Percentiles rank a stretch among this genome's conserved stretches.
Evolutionary conservation across 1,140 invertebrate species (phyloP).

Genomic region (Cydia fagiglandana): DNA sequence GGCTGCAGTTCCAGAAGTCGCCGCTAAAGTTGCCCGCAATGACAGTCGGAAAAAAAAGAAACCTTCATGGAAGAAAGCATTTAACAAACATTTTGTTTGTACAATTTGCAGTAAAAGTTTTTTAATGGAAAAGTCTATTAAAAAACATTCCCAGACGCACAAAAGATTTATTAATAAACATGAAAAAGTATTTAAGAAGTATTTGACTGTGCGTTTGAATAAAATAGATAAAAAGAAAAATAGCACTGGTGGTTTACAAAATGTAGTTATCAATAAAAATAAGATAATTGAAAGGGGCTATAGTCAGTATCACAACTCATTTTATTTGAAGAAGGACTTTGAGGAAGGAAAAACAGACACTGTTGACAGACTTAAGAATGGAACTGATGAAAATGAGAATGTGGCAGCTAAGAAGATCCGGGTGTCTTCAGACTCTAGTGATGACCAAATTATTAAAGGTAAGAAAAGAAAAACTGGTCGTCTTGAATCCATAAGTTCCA

Average conservation of each 20-base stretch:
- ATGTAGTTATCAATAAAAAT: not conserved
- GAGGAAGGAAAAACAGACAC: not conserved
- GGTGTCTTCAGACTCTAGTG: not conserved
- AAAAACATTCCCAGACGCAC: not conserved
- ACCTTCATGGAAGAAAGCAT: slow-evolving; percentile 2
- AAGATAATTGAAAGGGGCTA: not conserved
- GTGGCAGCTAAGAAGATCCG: not conserved
- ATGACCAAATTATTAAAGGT: slow-evolving; percentile 16
- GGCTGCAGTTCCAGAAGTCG: not conserved
- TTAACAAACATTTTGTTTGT: slow-evolving; percentile 1
- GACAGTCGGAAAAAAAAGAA: not conserved
- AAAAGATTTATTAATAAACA: slow-evolving; percentile 19
- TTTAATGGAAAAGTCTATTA: not conserved
- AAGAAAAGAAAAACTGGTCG: slow-evolving; percentile 28
- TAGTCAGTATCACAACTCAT: not conserved
- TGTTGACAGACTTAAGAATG: not conserved
- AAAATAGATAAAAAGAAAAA: slow-evolving; percentile 16
- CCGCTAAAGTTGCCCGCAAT: not conserved
- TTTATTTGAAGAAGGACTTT: slow-evolving; percentile 4
- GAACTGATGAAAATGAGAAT: not conserved
- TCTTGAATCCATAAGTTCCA: not conserved
- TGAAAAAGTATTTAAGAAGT: not conserved
- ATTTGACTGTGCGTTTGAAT: not conserved
- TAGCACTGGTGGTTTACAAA: not conserved
- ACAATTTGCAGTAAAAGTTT: slow-evolving; percentile 8